phyloP scores from a whole-genome alignment of 2,797 vertebrate species.

The Vireo griseus region DNA sequence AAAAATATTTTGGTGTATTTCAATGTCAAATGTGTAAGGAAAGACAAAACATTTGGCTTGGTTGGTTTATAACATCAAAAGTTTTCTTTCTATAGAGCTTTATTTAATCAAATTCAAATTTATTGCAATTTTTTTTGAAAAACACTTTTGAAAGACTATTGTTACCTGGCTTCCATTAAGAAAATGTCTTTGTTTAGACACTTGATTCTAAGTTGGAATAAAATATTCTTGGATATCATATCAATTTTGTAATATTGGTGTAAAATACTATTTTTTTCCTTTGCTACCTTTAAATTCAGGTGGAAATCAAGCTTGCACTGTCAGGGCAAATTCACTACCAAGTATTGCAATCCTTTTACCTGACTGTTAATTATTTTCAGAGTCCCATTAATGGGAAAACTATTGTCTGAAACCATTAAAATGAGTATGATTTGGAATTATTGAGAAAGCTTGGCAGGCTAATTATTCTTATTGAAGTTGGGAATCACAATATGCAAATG shows the following conservation, averaged over 20 bases:
- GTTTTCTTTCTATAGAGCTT: not conserved
- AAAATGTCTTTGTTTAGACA: not conserved
- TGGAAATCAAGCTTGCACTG: not conserved
- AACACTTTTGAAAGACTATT: not conserved
- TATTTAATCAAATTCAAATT: not conserved
- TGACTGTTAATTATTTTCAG: not conserved
- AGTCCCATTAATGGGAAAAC: not conserved
- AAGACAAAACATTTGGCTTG: not conserved
- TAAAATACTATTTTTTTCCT: not conserved
- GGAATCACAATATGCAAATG: not conserved
- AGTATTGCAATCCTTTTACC: not conserved
- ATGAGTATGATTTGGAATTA: not conserved
- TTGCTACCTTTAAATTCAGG: not conserved
- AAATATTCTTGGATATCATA: not conserved
- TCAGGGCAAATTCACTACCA: not conserved
- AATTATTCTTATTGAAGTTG: not conserved
- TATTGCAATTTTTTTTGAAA: not conserved
- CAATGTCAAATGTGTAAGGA: not conserved
- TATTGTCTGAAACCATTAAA: not conserved
- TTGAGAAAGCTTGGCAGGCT: not conserved
- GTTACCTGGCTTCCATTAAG: not conserved
- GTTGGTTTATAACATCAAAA: not conserved
- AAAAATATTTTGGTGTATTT: not conserved
- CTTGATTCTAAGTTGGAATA: not conserved
- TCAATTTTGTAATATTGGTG: not conserved